phyloP scores from a whole-genome alignment of 1,140 invertebrate species.

The Drusus annulatus region DNA sequence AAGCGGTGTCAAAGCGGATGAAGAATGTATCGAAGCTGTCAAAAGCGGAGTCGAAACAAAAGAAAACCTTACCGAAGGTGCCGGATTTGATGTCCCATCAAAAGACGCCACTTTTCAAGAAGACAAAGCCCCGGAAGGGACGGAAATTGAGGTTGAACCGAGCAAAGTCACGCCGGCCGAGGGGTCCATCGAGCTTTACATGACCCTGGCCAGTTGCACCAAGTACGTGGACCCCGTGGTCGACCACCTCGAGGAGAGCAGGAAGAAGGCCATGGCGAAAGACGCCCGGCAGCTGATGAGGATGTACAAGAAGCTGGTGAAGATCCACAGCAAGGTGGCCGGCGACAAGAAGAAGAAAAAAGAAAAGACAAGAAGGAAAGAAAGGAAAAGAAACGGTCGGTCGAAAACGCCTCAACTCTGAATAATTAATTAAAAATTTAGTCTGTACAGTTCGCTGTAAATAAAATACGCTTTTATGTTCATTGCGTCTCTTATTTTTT shows the following conservation, averaged over 20 bases:
- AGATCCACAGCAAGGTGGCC: constrained; percentile 65
- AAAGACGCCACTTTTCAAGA: constrained; percentile 1
- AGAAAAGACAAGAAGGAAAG: constrained; percentile 65
- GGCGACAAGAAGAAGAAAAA: constrained; percentile 64
- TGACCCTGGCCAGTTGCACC: constrained; percentile 66
- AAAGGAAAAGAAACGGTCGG: constrained; percentile 57
- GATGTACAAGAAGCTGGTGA: constrained; percentile 70
- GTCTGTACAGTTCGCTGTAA: too few relatives aligned
- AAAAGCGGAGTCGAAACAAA: neutral
- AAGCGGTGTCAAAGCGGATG: too few relatives aligned
- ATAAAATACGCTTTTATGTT: too few relatives aligned
- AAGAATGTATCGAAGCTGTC: too few relatives aligned
- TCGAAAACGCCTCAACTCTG: too few relatives aligned
- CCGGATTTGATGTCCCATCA: constrained; percentile 22
- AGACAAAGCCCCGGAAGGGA: neutral
- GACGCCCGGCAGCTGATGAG: constrained; percentile 68
- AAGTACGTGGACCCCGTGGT: constrained; percentile 66
- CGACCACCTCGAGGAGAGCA: constrained; percentile 54
- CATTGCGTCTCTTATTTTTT: too few relatives aligned
- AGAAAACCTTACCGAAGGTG: neutral
- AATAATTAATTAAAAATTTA: too few relatives aligned
- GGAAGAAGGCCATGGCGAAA: constrained; percentile 63
- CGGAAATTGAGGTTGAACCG: neutral
- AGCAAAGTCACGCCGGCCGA: constrained; percentile 59
- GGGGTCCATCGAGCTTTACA: constrained; percentile 68